Base-by-base conservation (phyloP, 2,888 invertebrate genomes). In the Drosophila flavopinicola region DNA sequence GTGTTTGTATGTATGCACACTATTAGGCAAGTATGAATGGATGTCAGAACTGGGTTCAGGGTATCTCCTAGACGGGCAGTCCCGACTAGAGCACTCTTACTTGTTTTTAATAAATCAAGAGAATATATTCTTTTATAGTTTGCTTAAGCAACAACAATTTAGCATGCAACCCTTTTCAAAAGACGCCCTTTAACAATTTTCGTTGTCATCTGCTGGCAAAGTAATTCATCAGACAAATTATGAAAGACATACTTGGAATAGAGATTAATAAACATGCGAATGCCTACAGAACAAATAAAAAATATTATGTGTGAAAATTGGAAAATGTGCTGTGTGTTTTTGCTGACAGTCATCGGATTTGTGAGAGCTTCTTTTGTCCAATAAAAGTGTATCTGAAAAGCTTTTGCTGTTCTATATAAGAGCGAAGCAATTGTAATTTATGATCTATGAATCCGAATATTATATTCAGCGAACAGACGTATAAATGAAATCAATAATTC, bases 61-160 rank as follows among this genome's bases (percentile, higher is more conserved):
- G n/a, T n/a, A n/a, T n/a, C n/a, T n/a, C n/a, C n/a, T n/a, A n/a
- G n/a, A n/a, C n/a, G n/a, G n/a, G n/a, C n/a, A n/a, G n/a, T n/a
- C n/a, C n/a, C n/a, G n/a, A n/a, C n/a, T n/a, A n/a, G n/a, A n/a
- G n/a, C n/a, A n/a, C n/a, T n/a, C n/a, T n/a, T n/a, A n/a, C n/a
- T n/a, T n/a, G n/a, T 45, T 47, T 52, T 54, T 57, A 58, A 85
- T 78, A 78, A 80, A 82, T 78, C 85, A 78, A 67, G 51, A 80
- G 38, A 64, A 49, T 38, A 25, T 42, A 38, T 25, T 23, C 29
- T 20, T 17, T 37, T 29, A 29, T 13, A 11, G 23, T 42, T 32
- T 53, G 24, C 58, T 37, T 23, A 41, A 61, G 27, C 49, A 58
- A 61, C 38, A 53, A 27, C 52, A 45, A 30, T 32, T 48, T 42